These are phyloP conservation scores for Typhlichthys eigenmanni DNA, from an alignment of 2,797 vertebrate genomes.

Conservation along the genomic window DNA sequence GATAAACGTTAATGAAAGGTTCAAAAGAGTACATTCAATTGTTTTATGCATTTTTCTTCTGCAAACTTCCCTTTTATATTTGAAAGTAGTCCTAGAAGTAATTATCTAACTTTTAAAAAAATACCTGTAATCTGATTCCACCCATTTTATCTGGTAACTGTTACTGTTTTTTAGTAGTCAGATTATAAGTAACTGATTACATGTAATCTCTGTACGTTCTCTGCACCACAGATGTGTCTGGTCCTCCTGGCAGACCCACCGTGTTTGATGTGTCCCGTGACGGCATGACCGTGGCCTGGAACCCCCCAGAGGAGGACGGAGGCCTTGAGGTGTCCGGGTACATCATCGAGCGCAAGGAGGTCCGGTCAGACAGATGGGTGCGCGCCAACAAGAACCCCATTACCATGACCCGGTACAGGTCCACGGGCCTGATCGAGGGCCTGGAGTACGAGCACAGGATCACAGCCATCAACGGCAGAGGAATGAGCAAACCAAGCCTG, in stretches of 20 bases:
- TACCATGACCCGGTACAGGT: conserved; percentile 98
- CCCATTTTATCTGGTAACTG: too few species aligned
- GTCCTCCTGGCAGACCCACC: conserved; percentile 90
- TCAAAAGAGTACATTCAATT: too few species aligned
- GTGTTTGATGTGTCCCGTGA: conserved; percentile 94
- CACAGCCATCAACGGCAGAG: conserved; percentile 92
- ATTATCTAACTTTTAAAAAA: too few species aligned
- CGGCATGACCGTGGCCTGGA: conserved; percentile 98
- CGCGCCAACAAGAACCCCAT: conserved; percentile 95
- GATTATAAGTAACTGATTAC: not conserved
- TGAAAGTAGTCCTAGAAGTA: too few species aligned
- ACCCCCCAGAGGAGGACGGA: conserved; percentile 93
- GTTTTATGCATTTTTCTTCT: too few species aligned
- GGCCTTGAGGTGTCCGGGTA: conserved; percentile 94
- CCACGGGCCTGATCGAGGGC: conserved; percentile 93
- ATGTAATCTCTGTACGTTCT: conserved; percentile 4
- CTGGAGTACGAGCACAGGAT: conserved; percentile 97
- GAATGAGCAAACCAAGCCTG: conserved; percentile 92
- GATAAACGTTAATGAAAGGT: too few species aligned
- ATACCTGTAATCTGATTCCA: too few species aligned
- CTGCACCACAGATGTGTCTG: conserved; percentile 83
- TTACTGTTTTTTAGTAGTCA: not conserved
- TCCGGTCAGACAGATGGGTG: conserved; percentile 95
- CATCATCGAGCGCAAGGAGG: conserved; percentile 97
- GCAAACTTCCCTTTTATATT: too few species aligned